Conservation (phyloP, 2,113 vertebrate species). For the Ammodytes marinus region DNA sequence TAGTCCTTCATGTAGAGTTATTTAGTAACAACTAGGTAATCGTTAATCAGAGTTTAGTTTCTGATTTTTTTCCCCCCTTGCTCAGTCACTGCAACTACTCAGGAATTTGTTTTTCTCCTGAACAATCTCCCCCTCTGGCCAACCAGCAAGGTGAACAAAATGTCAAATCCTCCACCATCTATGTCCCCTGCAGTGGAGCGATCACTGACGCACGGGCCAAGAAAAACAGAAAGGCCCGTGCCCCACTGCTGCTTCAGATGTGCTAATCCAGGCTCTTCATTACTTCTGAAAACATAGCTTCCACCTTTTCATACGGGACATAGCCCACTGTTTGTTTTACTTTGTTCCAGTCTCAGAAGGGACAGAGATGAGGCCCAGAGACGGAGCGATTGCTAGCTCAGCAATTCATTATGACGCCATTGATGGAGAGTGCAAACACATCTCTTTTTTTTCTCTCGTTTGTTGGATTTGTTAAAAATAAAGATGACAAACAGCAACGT, state of each 20-base stretch:
- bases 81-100: background rate
- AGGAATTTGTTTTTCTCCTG: slow-evolving; percentile 10
- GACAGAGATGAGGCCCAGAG: slow-evolving; percentile 64
- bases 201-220: slow-evolving; percentile 69
- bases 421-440: slow-evolving; percentile 14
- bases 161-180: slow-evolving; percentile 39
- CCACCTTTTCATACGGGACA: slow-evolving; percentile 69
- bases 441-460: background rate
- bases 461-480: background rate
- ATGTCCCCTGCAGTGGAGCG: slow-evolving; percentile 50
- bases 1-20: slow-evolving; percentile 12
- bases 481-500: slow-evolving; percentile 5
- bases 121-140: background rate
- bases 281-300: slow-evolving; percentile 82
- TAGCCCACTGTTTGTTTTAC: slow-evolving; percentile 64
- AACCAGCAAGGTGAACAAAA: slow-evolving; percentile 53
- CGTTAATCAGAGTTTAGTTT: background rate
- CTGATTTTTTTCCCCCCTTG: background rate
- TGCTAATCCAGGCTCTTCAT: slow-evolving; percentile 76
- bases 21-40: slow-evolving; percentile 20
- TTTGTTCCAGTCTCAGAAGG: slow-evolving; percentile 66
- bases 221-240: slow-evolving; percentile 72
- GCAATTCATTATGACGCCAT: slow-evolving; percentile 53
- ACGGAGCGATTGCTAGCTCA: slow-evolving; percentile 50
- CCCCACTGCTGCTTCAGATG: slow-evolving; percentile 72